phyloP scores from a whole-genome alignment of 2,888 invertebrate species.

The Papilio gigon region DNA sequence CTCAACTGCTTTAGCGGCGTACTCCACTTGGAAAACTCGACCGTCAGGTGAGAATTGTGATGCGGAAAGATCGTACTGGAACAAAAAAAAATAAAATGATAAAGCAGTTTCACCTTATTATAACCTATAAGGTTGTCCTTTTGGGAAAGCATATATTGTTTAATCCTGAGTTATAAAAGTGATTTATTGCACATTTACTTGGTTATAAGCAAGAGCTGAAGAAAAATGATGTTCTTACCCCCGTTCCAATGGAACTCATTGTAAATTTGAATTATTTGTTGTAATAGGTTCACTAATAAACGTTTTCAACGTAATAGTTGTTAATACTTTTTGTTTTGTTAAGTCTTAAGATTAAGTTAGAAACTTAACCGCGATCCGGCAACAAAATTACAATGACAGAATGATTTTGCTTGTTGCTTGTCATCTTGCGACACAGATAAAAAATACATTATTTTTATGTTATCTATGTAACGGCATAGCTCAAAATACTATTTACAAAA shows the following conservation, averaged over 20 bases:
- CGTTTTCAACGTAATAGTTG: background rate
- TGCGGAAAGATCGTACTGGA: constrained; percentile 99
- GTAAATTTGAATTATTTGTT: constrained; percentile 54
- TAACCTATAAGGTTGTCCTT: constrained; percentile 36
- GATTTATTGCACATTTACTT: constrained; percentile 2
- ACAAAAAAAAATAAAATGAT: constrained; percentile 53
- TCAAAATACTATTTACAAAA: background rate
- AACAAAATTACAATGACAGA: constrained; percentile 40
- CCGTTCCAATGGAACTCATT: constrained; percentile 98
- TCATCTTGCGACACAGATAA: constrained; percentile 28
- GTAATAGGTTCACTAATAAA: constrained; percentile 21
- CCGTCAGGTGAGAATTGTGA: constrained; percentile 99
- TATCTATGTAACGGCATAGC: background rate
- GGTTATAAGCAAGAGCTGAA: constrained; percentile 27
- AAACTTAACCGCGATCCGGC: constrained; percentile 41
- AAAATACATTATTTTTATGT: background rate
- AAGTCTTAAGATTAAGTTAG: constrained; percentile 34
- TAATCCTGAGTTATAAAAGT: background rate
- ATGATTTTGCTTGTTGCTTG: constrained; percentile 40
- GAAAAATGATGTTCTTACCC: constrained; percentile 83
- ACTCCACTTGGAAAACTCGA: constrained; percentile 99
- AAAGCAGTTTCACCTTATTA: constrained; percentile 45
- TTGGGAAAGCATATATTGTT: background rate
- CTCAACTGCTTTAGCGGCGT: constrained; percentile 99
- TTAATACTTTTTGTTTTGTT: constrained; percentile 33